Percentiles rank a stretch among this genome's conserved stretches.
These are phyloP conservation scores for Florisuga fusca DNA, from an alignment of 2,797 vertebrate species.

Conservation along the genomic window DNA sequence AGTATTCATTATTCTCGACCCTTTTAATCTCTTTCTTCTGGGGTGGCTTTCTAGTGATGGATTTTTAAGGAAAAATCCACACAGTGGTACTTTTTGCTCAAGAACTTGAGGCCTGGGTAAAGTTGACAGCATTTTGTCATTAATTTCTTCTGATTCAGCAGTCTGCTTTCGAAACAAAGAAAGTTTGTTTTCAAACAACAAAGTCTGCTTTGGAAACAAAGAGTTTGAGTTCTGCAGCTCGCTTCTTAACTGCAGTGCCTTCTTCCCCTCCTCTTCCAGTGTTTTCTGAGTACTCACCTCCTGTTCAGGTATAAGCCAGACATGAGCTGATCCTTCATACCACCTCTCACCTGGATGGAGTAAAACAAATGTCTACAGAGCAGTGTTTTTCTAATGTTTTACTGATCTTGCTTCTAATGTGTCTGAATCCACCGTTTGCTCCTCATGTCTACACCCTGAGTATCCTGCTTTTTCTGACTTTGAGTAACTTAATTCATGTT, in stretches of 20 bases:
- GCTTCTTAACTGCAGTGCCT: accelerated
- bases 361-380: accelerated
- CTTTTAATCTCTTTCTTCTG: neutral
- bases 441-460: accelerated
- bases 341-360: neutral
- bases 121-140: neutral
- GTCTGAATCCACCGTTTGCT: accelerated
- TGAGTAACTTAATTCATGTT: neutral
- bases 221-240: neutral
- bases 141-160: neutral
- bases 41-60: neutral
- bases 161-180: neutral
- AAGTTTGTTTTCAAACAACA: too few relatives aligned
- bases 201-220: neutral
- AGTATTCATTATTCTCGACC: neutral
- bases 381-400: neutral
- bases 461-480: neutral
- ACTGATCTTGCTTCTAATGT: neutral
- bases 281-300: accelerated
- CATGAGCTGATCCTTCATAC: accelerated
- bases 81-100: neutral
- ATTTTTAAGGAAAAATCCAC: neutral
- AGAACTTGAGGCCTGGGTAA: neutral
- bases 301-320: accelerated
- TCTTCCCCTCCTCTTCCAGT: neutral